Evolutionary conservation across 1,140 invertebrate species (phyloP).

Genomic region (Drosophila novamexicana): DNA sequence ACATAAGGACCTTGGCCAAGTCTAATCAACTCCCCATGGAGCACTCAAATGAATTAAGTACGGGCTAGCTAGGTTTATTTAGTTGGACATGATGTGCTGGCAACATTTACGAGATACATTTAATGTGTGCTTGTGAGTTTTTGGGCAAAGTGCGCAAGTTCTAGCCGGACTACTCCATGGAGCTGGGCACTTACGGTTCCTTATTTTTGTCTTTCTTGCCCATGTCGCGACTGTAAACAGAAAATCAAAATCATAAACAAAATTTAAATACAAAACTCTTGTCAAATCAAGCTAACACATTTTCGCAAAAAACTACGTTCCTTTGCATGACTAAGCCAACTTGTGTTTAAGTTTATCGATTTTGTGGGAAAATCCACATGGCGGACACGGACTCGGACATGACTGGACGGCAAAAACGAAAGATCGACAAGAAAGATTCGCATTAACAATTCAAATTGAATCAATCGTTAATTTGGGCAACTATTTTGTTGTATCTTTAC

Average conservation of each 20-base stretch:
- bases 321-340: slow-evolving; percentile 48
- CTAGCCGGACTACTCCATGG: slow-evolving; percentile 58
- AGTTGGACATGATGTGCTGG: slow-evolving; percentile 32
- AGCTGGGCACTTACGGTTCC: slow-evolving; percentile 75
- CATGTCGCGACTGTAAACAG: slow-evolving; percentile 40
- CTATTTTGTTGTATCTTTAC: background rate
- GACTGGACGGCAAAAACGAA: background rate
- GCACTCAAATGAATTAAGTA: slow-evolving; percentile 53
- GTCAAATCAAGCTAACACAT: background rate
- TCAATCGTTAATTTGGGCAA: background rate
- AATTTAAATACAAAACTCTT: slow-evolving; percentile 8
- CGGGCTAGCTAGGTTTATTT: slow-evolving; percentile 15
- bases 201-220: slow-evolving; percentile 84
- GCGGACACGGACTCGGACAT: slow-evolving; percentile 16
- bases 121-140: slow-evolving; percentile 3
- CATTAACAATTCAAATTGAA: background rate
- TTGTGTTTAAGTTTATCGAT: slow-evolving; percentile 71
- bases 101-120: slow-evolving; percentile 27
- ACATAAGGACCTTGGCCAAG: slow-evolving; percentile 25
- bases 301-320: background rate
- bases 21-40: slow-evolving; percentile 71
- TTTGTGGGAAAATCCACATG: slow-evolving; percentile 53
- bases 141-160: slow-evolving; percentile 53
- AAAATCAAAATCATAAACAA: slow-evolving; percentile 11
- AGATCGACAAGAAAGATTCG: background rate